Percentiles rank a stretch among this genome's conserved stretches.
phyloP scores from a whole-genome alignment of 1,140 invertebrate genomes.

The Brachystomella parvula region DNA sequence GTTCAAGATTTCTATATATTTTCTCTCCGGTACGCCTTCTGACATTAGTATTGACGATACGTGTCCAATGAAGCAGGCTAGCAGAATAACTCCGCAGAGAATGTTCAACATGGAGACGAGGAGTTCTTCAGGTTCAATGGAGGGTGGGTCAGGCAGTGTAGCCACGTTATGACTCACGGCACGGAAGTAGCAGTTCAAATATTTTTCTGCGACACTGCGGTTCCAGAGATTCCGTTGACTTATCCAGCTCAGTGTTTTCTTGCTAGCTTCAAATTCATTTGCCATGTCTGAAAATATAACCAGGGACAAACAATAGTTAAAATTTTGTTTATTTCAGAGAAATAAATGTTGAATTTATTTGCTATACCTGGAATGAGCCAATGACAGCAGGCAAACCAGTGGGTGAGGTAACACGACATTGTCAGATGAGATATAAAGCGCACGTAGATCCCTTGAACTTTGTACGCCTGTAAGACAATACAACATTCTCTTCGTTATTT shows the following conservation, averaged over 20 bases:
- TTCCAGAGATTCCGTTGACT: constrained; percentile 23
- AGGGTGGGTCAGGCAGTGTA: constrained; percentile 2
- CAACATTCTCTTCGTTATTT: too few relatives aligned
- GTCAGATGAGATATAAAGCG: constrained; percentile 25
- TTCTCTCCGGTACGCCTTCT: constrained; percentile 21
- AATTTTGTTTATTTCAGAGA: constrained; percentile 11
- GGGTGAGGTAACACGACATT: constrained; percentile 13
- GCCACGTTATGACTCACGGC: constrained; percentile 24
- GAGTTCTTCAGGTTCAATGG: constrained; percentile 26
- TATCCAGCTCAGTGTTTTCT: constrained; percentile 24
- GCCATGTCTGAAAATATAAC: background rate
- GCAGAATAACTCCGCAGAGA: constrained; percentile 16
- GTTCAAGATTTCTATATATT: constrained; percentile 26
- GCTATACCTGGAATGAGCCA: constrained; percentile 23
- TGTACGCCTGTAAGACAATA: constrained; percentile 25
- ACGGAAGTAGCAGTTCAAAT: constrained; percentile 21
- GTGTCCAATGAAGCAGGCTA: constrained; percentile 24
- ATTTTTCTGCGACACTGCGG: constrained; percentile 12
- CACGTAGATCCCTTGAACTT: constrained; percentile 20
- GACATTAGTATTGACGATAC: constrained; percentile 23
- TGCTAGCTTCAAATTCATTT: background rate
- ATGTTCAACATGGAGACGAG: constrained; percentile 21
- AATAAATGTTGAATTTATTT: background rate
- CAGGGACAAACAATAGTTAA: too few relatives aligned
- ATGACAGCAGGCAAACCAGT: constrained; percentile 32